These are phyloP conservation scores for Hydrochoerus hydrochaeris DNA, from an alignment of 2,113 vertebrate species.

Conservation along the genomic window DNA sequence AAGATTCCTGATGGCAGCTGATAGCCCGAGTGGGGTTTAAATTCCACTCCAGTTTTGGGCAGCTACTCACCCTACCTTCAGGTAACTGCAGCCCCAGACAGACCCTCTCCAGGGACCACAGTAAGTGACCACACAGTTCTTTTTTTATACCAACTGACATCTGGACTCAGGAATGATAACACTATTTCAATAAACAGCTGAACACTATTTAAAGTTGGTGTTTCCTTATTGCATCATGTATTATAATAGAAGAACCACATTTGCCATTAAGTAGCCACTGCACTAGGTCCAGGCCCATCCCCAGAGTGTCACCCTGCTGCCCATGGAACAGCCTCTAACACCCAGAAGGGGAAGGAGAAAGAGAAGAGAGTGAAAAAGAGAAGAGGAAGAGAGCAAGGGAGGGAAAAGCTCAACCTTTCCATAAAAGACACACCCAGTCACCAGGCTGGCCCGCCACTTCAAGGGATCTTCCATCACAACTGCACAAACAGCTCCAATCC, in stretches of 20 bases:
- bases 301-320: neutral
- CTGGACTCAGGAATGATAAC: neutral
- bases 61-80: neutral
- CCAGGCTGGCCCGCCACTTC: slow-evolving; percentile 18
- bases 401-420: neutral
- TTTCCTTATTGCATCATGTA: neutral
- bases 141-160: neutral
- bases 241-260: neutral
- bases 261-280: neutral
- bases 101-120: neutral
- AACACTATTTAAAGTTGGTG: neutral
- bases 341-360: neutral
- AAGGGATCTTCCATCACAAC: slow-evolving; percentile 40
- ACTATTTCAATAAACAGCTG: neutral
- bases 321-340: neutral
- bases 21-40: neutral
- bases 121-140: neutral
- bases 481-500: slow-evolving; percentile 50
- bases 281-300: neutral
- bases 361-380: neutral
- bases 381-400: neutral
- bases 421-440: neutral
- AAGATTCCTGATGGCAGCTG: neutral
- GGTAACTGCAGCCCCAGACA: neutral
- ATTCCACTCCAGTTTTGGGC: neutral